phyloP scores from a whole-genome alignment of 2,113 vertebrate species.

The Microtus oregoni region DNA sequence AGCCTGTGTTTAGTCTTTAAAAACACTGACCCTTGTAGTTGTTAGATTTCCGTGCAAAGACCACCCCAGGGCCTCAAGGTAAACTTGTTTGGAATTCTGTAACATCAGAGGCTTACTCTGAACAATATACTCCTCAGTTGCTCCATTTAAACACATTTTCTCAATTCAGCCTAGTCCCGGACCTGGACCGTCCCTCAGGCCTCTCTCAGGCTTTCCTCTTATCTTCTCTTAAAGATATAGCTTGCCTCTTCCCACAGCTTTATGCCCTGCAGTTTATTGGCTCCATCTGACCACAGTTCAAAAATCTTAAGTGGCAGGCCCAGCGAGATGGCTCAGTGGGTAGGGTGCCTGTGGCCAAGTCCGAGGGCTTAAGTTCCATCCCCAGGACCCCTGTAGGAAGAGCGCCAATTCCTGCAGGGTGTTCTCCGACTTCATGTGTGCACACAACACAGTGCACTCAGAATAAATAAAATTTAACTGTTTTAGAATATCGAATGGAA shows the following conservation, averaged over 20 bases:
- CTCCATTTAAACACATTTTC: neutral
- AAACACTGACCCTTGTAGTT: constrained; percentile 16
- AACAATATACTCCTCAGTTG: neutral
- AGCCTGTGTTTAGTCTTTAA: constrained; percentile 12
- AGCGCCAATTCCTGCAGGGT: neutral
- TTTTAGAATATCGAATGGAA: neutral
- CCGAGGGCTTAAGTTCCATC: neutral
- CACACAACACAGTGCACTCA: neutral
- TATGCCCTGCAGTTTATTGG: neutral
- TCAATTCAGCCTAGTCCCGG: neutral
- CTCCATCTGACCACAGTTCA: neutral
- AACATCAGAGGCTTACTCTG: constrained; percentile 37
- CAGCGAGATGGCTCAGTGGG: neutral
- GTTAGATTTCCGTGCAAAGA: constrained; percentile 59
- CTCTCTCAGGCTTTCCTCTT: neutral
- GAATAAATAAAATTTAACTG: neutral
- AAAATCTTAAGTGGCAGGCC: neutral
- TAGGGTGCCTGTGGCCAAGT: neutral
- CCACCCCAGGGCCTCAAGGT: constrained; percentile 25
- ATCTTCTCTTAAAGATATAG: neutral
- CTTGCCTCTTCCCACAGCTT: neutral
- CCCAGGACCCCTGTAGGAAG: neutral
- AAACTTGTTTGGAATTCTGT: neutral
- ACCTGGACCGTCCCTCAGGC: too few relatives aligned
- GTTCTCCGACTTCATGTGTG: neutral